Evolutionary conservation across 2,113 vertebrate species (phyloP).

Genomic region (Ictalurus furcatus): DNA sequence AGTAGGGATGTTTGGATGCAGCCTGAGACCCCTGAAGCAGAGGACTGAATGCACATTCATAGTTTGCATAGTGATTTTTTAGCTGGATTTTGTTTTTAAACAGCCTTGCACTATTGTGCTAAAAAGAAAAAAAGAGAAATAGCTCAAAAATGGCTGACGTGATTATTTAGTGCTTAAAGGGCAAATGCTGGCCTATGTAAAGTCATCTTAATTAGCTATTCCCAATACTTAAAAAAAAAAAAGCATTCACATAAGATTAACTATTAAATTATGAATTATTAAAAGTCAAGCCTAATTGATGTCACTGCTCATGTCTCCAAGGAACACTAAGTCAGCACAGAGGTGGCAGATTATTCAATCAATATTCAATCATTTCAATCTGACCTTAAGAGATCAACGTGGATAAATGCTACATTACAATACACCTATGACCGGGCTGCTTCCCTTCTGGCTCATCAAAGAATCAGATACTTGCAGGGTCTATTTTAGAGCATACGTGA

Average conservation of each 20-base stretch:
- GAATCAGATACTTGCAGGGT: not conserved
- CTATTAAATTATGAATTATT: slow-evolving; percentile 15
- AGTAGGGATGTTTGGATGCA: too few species aligned
- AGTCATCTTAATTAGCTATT: slow-evolving; percentile 30
- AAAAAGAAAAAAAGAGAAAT: not conserved
- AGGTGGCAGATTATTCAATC: slow-evolving; percentile 16
- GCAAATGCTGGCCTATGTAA: not conserved
- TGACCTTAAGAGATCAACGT: slow-evolving; percentile 41
- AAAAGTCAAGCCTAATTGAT: slow-evolving; percentile 41
- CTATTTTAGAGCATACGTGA: not conserved
- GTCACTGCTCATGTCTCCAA: slow-evolving; percentile 5
- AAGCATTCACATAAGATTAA: slow-evolving; percentile 15
- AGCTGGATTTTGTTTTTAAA: not conserved
- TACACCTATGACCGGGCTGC: not conserved
- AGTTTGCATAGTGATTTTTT: too few species aligned
- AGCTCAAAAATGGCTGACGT: slow-evolving; percentile 28
- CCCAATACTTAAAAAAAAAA: not conserved
- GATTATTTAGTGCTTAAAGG: slow-evolving; percentile 39
- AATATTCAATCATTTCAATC: slow-evolving; percentile 30
- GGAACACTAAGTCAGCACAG: slow-evolving; percentile 18
- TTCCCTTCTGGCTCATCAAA: not conserved
- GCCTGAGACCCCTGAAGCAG: slow-evolving; percentile 27
- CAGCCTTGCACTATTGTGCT: not conserved
- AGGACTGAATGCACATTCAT: not conserved
- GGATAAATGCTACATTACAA: slow-evolving; percentile 43